Evolutionary conservation across 2,113 vertebrate species (phyloP).

Genomic region (Leucoraja erinaceus): DNA sequence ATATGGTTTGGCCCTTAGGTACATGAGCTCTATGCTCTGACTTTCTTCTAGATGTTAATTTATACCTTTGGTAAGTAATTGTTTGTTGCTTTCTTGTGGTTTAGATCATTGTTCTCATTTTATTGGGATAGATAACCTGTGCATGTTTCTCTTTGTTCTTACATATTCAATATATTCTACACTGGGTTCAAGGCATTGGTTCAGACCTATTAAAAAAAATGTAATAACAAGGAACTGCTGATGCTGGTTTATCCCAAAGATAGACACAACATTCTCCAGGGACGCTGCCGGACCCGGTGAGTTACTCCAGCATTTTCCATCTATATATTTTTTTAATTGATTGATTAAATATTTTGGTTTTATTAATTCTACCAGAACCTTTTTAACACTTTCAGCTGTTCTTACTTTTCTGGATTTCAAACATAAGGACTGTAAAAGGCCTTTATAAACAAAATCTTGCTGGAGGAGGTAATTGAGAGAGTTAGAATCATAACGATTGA

Average conservation of each 20-base stretch:
- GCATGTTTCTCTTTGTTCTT: background rate
- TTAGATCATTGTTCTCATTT: background rate
- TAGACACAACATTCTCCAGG: too few relatives aligned
- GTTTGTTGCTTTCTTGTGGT: background rate
- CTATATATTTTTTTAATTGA: too few relatives aligned
- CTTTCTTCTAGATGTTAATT: background rate
- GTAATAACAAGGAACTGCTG: too few relatives aligned
- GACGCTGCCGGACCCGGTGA: too few relatives aligned
- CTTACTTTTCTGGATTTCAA: too few relatives aligned
- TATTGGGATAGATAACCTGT: background rate
- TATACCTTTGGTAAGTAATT: background rate
- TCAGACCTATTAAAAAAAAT: background rate
- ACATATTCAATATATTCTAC: background rate
- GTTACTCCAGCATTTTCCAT: too few relatives aligned
- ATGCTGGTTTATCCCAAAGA: too few relatives aligned
- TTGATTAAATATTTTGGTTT: background rate
- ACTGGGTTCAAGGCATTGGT: background rate
- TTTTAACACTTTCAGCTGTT: background rate
- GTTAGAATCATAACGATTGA: too few relatives aligned
- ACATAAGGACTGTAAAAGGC: too few relatives aligned
- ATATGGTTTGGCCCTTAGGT: background rate
- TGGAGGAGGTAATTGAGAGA: too few relatives aligned
- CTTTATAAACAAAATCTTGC: too few relatives aligned
- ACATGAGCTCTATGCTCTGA: background rate
- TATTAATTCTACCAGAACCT: background rate